phyloP scores from a whole-genome alignment of 2,797 vertebrate genomes.

The Sebastes itinus region DNA sequence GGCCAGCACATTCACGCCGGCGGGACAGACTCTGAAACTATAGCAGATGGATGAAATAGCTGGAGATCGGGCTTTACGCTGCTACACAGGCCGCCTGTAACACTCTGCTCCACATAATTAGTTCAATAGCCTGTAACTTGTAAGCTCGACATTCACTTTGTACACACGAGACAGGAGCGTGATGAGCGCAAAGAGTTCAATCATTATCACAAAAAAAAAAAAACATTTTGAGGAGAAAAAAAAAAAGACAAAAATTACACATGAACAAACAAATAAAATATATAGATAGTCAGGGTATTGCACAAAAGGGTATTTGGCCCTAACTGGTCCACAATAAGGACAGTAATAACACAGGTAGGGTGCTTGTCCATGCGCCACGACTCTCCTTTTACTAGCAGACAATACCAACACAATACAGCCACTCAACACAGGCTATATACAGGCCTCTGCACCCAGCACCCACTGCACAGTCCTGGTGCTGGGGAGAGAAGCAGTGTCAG shows the following conservation, averaged over 20 bases:
- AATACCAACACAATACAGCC: slow-evolving; percentile 77
- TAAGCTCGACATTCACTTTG: slow-evolving; percentile 69
- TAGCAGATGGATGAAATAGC: slow-evolving; percentile 53
- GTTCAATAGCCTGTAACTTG: slow-evolving; percentile 78
- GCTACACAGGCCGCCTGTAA: slow-evolving; percentile 69
- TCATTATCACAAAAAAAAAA: slow-evolving; percentile 30
- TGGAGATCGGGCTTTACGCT: slow-evolving; percentile 50
- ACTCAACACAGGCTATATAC: slow-evolving; percentile 79
- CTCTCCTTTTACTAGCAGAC: slow-evolving; percentile 75
- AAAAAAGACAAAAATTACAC: slow-evolving; percentile 33
- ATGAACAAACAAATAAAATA: slow-evolving; percentile 67
- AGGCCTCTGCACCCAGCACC: slow-evolving; percentile 64
- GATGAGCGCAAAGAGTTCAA: slow-evolving; percentile 38
- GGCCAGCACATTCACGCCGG: slow-evolving; percentile 28
- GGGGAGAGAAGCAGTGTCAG: slow-evolving; percentile 56
- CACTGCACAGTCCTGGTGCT: slow-evolving; percentile 60
- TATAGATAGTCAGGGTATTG: slow-evolving; percentile 77
- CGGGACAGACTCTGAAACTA: slow-evolving; percentile 26
- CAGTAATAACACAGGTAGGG: slow-evolving; percentile 76
- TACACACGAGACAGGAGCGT: slow-evolving; percentile 36
- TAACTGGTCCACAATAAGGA: slow-evolving; percentile 75
- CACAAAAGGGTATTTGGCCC: slow-evolving; percentile 79
- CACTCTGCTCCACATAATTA: slow-evolving; percentile 75
- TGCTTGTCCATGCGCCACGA: slow-evolving; percentile 78
- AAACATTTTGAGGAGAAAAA: slow-evolving; percentile 45